Conservation (phyloP, 2,888 invertebrate genomes). For the Pristionchus entomophagus region DNA sequence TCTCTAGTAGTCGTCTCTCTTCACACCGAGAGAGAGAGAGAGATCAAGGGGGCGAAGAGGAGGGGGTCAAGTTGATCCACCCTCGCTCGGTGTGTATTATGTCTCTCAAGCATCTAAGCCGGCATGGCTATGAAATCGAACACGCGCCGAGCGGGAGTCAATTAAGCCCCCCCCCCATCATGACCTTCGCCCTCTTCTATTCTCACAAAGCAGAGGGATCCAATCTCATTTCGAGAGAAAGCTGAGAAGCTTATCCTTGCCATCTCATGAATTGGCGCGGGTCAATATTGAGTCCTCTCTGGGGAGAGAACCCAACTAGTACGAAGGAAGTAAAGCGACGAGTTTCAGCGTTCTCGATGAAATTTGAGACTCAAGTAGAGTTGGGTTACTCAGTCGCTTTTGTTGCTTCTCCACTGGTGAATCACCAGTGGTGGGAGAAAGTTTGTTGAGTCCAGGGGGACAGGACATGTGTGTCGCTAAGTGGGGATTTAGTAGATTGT, state of each 20-base stretch:
- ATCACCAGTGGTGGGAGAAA: neutral
- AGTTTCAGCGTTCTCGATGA: neutral
- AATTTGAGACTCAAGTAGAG: neutral
- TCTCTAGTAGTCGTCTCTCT: neutral
- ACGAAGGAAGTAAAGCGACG: conserved; percentile 9
- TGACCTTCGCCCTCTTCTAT: conserved; percentile 25
- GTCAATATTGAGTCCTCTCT: conserved; percentile 38
- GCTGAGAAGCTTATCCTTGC: conserved; percentile 32
- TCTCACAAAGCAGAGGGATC: conserved; percentile 19
- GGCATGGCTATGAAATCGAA: conserved; percentile 45
- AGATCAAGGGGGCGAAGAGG: neutral
- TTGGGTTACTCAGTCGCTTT: neutral
- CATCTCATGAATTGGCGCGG: conserved; percentile 28
- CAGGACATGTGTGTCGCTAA: conserved; percentile 1
- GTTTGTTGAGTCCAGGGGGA: neutral
- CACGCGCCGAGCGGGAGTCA: conserved; percentile 34
- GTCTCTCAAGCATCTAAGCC: conserved; percentile 42
- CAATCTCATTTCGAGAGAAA: conserved; percentile 32
- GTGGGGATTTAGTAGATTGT: neutral
- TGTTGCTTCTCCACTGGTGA: neutral
- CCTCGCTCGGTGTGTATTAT: conserved; percentile 11
- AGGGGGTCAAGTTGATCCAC: conserved; percentile 40
- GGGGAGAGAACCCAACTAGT: conserved; percentile 25
- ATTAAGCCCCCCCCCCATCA: conserved; percentile 30
- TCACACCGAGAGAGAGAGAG: conserved; percentile 2